Base-by-base conservation (phyloP, 2,797 vertebrate species). In the Ceyx erithaca region DNA sequence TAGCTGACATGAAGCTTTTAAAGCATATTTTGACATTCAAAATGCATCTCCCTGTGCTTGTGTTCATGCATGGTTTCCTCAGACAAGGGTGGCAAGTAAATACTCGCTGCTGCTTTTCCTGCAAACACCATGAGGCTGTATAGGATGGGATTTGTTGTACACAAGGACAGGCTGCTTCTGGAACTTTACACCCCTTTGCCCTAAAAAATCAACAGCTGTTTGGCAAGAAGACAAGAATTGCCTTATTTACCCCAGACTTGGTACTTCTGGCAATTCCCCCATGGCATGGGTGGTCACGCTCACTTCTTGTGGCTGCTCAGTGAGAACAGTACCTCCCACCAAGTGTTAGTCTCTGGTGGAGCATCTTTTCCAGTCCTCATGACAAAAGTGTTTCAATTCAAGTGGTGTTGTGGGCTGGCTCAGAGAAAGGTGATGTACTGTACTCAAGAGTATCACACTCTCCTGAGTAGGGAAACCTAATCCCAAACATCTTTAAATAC, bases 11-110 rank as follows among this genome's bases (percentile, higher is more conserved):
- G 9, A 73, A 73, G 62, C 4, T 80, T 91, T 89, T 62, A 66
- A 90, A 90, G 63, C 26, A 2, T 45, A 87, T 75, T 94, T 87
- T 93, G 66, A 80, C 51, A 92, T 92, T 89, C 80, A 85, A 89
- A 82, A 85, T 40, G 13, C 72, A 87, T 63, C 76, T 94, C 90
- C 79, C 90, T 21, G 19, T 63, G 72, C 48, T 69, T 87, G 55
- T 14, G 10, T 71, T 89, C 62, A 59, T 17, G 86, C 40, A 19
- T 46, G 76, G n/a, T 28, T 95, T 96, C 90, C 88, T 90, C 91
- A 93, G 70, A 59, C 6, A 4, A 83, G 73, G 54, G 22, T 43
- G 20, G 25, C n/a, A 73, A 92, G 52, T 49, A 93, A 89, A 92
- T 46, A 86, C 23, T 64, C 43, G 17, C 57, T 30, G 45, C 64